These are phyloP conservation scores for Spatulosminthurus flaviceps DNA, from an alignment of 2,888 invertebrate species.

Conservation along the genomic window DNA sequence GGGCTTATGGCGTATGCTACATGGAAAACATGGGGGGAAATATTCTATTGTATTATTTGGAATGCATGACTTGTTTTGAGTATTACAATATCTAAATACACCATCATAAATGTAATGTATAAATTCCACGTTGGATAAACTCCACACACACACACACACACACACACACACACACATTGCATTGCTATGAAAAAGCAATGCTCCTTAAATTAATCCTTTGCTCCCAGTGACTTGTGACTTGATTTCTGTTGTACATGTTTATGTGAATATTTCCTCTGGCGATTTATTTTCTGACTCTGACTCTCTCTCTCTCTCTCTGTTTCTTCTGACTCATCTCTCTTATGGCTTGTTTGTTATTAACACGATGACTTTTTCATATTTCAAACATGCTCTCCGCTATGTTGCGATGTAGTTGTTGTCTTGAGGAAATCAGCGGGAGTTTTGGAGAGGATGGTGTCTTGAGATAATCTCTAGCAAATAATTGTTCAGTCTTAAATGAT, in stretches of 20 bases:
- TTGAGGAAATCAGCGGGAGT: constrained; percentile 1
- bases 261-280: not conserved
- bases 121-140: no score
- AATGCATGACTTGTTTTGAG: no score
- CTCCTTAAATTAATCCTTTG: not conserved
- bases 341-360: constrained; percentile 14
- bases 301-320: not conserved
- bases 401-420: not conserved
- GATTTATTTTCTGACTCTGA: not conserved
- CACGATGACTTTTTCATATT: constrained; percentile 12
- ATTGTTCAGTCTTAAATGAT: not conserved
- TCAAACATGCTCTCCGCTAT: not conserved
- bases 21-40: no score
- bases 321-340: not conserved
- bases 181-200: no score
- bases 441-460: not conserved
- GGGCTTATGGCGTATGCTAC: no score
- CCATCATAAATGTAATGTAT: no score
- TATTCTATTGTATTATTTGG: no score
- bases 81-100: no score
- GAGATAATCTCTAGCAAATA: not conserved
- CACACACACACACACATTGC: no score
- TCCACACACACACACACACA: no score
- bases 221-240: constrained; percentile 5
- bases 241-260: not conserved